Percentiles rank a stretch among this genome's conserved stretches.
These are phyloP conservation scores for Mimas tiliae DNA, from an alignment of 2,888 invertebrate genomes.

Conservation along the genomic window DNA sequence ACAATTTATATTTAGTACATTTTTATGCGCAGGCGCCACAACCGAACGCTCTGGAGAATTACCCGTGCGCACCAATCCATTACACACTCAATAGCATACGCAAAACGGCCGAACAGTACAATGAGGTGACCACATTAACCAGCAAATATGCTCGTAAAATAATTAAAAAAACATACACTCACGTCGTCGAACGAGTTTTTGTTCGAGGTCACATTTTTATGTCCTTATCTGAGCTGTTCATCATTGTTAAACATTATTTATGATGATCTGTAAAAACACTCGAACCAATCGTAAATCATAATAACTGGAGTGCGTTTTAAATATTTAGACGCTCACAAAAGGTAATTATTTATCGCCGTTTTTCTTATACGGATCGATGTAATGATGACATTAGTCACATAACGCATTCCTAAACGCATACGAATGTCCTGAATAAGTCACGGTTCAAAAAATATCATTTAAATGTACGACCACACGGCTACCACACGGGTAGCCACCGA, in stretches of 20 bases:
- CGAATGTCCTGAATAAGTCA: conserved; percentile 53
- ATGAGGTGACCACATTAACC: conserved; percentile 37
- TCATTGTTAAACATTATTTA: conserved; percentile 62
- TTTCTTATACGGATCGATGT: conserved; percentile 17
- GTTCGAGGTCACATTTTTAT: conserved; percentile 56
- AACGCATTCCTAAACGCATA: conserved; percentile 48
- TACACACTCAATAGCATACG: conserved; percentile 33
- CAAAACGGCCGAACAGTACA: conserved; percentile 45
- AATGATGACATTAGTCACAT: conserved; percentile 41
- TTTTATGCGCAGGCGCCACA: conserved; percentile 32
- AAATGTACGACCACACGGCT: conserved; percentile 55
- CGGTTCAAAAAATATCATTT: conserved; percentile 54
- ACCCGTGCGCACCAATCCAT: conserved; percentile 28
- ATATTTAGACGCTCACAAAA: conserved; percentile 41
- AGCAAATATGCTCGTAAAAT: conserved; percentile 40
- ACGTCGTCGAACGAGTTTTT: conserved; percentile 50
- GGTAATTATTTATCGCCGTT: conserved; percentile 38
- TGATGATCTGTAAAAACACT: conserved; percentile 52
- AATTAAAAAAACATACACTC: conserved; percentile 36
- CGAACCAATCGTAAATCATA: conserved; percentile 55
- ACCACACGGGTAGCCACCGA: conserved; percentile 57
- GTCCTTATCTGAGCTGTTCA: conserved; percentile 53
- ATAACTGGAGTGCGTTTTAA: conserved; percentile 46
- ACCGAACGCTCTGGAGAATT: conserved; percentile 6
- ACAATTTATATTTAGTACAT: conserved; percentile 26